A percentile compares a stretch with the other conserved stretches of the same genome.
Conservation (phyloP, 2,888 invertebrate species). For the Morinoia aosen region DNA sequence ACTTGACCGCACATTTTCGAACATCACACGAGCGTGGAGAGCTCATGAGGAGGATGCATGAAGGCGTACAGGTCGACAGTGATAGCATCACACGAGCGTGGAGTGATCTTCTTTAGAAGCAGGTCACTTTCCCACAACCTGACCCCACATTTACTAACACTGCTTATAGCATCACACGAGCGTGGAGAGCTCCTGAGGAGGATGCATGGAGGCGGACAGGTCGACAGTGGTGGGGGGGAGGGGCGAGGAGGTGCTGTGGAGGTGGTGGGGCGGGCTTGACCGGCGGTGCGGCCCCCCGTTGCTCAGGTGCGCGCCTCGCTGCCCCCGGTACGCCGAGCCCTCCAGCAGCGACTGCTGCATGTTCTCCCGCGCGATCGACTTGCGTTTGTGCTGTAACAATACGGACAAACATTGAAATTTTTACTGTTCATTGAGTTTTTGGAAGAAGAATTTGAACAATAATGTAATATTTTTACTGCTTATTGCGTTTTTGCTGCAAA, state of each 20-base stretch:
- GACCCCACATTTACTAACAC: not conserved
- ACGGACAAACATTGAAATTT: not conserved
- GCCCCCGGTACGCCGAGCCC: not conserved
- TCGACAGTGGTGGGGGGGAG: slow-evolving; percentile 49
- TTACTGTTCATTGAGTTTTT: too few species aligned
- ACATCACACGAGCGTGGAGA: too few species aligned
- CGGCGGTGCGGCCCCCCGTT: slow-evolving; percentile 14
- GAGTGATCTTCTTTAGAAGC: too few species aligned
- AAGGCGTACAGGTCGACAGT: too few species aligned
- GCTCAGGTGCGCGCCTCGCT: not conserved
- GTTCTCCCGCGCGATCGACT: not conserved
- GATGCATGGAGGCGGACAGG: slow-evolving; percentile 41
- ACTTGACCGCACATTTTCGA: too few species aligned
- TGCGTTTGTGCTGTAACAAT: slow-evolving; percentile 41
- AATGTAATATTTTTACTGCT: too few species aligned
- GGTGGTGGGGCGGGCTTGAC: slow-evolving; percentile 29
- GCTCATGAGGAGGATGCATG: too few species aligned
- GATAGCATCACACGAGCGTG: too few species aligned
- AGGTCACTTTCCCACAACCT: too few species aligned
- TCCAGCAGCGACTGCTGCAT: slow-evolving; percentile 41
- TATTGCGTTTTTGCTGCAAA: too few species aligned
- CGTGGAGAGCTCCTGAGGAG: slow-evolving; percentile 53
- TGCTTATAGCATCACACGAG: slow-evolving; percentile 5
- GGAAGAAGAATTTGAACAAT: too few species aligned
- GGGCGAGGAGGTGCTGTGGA: slow-evolving; percentile 53